phyloP scores from a whole-genome alignment of 2,797 vertebrate genomes.

The Microhierax caerulescens region DNA sequence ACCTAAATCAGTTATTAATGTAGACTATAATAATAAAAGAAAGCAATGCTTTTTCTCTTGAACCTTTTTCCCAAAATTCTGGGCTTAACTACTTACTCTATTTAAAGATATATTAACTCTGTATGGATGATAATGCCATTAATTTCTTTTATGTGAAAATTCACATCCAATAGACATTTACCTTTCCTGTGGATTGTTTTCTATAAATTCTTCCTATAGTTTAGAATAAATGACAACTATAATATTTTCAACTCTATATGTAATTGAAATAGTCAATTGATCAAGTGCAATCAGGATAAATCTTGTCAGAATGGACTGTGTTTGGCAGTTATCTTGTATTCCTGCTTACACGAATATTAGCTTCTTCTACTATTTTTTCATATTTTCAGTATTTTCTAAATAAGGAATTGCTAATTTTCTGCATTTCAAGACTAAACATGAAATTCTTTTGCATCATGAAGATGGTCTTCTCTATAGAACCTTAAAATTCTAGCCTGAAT shows the following conservation, averaged over 20 bases:
- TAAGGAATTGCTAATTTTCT: not conserved
- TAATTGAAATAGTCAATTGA: not conserved
- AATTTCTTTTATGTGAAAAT: not conserved
- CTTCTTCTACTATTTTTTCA: not conserved
- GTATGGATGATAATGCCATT: not conserved
- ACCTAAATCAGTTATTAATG: not conserved
- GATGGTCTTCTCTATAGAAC: not conserved
- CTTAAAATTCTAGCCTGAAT: not conserved
- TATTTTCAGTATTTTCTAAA: not conserved
- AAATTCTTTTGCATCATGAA: not conserved
- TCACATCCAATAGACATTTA: not conserved
- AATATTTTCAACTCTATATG: not conserved
- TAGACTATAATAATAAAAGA: not conserved
- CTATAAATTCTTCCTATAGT: not conserved
- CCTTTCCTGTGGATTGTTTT: not conserved
- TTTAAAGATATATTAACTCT: not conserved
- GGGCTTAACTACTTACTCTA: not conserved
- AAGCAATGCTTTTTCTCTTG: not conserved
- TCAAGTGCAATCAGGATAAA: not conserved
- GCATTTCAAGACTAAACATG: not conserved
- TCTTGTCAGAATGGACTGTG: not conserved
- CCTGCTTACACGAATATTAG: not conserved
- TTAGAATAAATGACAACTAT: not conserved
- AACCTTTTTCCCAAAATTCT: not conserved
- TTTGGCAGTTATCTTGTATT: not conserved